These are phyloP conservation scores for Holothuria glaberrima DNA, from an alignment of 35 echinoderm and acorn worm species.

Conservation along the genomic window DNA sequence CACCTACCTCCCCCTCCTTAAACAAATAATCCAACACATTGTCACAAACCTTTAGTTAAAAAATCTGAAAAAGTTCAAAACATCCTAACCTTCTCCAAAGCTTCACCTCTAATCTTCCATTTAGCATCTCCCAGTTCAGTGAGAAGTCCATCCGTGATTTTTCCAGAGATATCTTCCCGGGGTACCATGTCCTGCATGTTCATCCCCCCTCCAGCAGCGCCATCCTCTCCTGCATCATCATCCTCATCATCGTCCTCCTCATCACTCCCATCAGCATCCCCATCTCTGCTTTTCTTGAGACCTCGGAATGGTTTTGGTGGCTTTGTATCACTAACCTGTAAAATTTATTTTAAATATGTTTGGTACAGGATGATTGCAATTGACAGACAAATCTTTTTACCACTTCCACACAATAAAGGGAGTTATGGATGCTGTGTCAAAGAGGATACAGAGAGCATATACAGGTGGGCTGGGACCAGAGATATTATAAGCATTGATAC, in stretches of 20 bases:
- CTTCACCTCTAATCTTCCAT: conserved; percentile 97
- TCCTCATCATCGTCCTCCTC: conserved; percentile 78
- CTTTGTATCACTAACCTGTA: conserved; percentile 67
- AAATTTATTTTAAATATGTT: not conserved
- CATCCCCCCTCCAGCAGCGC: conserved; percentile 54
- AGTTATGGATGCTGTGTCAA: no score
- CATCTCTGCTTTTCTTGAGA: conserved; percentile 55
- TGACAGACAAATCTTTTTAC: no score
- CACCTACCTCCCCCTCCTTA: no score
- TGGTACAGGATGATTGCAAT: no score
- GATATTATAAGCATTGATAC: no score
- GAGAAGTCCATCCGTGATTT: conserved; percentile 85
- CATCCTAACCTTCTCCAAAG: conserved; percentile 78
- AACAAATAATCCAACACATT: no score
- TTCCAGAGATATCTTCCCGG: conserved; percentile 79
- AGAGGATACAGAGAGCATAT: no score
- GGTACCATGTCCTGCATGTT: conserved; percentile 78
- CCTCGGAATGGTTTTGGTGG: conserved; percentile 92
- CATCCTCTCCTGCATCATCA: conserved; percentile 62
- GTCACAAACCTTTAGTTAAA: no score
- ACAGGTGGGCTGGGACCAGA: no score
- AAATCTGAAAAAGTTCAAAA: no score
- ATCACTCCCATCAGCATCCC: conserved; percentile 16
- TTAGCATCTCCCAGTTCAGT: conserved; percentile 84
- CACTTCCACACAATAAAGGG: no score